Base-by-base conservation (phyloP, 2,888 invertebrate genomes). In the Dysmachus trigonus region DNA sequence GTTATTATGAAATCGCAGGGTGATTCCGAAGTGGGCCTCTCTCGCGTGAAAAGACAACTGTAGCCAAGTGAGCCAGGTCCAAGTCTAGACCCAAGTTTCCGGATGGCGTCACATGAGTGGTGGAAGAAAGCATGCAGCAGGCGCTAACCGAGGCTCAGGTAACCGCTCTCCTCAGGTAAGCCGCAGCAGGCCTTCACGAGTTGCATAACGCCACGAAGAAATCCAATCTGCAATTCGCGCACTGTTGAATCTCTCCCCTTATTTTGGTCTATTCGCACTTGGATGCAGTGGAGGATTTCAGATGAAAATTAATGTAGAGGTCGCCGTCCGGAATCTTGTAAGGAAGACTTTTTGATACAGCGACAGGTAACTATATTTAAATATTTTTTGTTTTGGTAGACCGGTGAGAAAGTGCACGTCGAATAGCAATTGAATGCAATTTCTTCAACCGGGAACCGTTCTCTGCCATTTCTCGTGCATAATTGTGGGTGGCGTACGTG, bases 1-100 rank as follows among this genome's bases (percentile, higher is more conserved):
- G 73, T 27, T 41, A 71, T 87, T 86, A 87, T 73, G 85, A 85
- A 87, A 62, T 62, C 74, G 31, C 77, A 76, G 83, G 85, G 87
- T 86, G 85, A 51, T 47, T 76, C 47, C 62, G 27, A 72, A 71
- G 51, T 15, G 41, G n/a, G 38, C 27, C 38, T 71, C 22, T 81
- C 33, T 33, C n/a, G n/a, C 22, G 13, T 15, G 7, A n/a, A 35
- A 30, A 13, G 13, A n/a, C 27, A 22, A 27, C 27, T n/a, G 10
- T 77, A n/a, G 27, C 62, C 22, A 27, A n/a, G 73, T 73, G 33
- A 73, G 30, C 47, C 41, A 77, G 77, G 47, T 51, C 18, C 10
- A 30, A 30, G 41, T 7, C 30, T 41, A 76, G 38, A 41, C 51
- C 18, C 27, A 77, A 77, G 47, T 77, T 77, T 77, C 77, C 77